Conservation (phyloP, 1,140 invertebrate genomes). For the Drosophila bipectinata region DNA sequence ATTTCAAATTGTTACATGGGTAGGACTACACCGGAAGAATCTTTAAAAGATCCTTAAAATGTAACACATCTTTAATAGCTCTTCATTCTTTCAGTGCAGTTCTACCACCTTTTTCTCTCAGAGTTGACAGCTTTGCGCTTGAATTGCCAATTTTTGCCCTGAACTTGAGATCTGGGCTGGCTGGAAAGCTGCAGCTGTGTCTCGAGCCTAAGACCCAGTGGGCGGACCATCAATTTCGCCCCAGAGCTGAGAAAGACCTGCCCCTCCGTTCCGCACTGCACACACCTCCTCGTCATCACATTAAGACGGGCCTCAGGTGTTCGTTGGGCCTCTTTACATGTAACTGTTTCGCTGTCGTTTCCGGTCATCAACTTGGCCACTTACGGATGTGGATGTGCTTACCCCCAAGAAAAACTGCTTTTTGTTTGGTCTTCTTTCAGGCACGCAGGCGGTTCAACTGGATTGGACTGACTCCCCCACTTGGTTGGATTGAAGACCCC, state of each 20-base stretch:
- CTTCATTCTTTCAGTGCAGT: not conserved
- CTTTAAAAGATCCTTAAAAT: not conserved
- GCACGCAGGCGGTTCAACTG: slow-evolving; percentile 34
- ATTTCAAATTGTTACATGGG: slow-evolving; percentile 6
- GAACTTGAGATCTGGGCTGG: slow-evolving; percentile 51
- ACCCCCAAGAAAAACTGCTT: slow-evolving; percentile 8
- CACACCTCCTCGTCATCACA: not conserved
- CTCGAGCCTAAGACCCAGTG: slow-evolving; percentile 41
- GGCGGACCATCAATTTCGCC: slow-evolving; percentile 72
- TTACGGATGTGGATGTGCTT: slow-evolving; percentile 53
- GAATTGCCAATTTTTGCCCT: slow-evolving; percentile 65
- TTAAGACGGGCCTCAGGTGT: slow-evolving; percentile 56
- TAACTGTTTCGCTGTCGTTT: slow-evolving; percentile 64
- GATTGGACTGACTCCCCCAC: slow-evolving; percentile 53
- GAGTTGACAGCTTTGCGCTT: slow-evolving; percentile 72
- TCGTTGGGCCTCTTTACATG: slow-evolving; percentile 37
- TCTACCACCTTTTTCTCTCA: slow-evolving; percentile 8
- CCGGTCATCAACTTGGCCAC: slow-evolving; percentile 74
- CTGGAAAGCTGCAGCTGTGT: slow-evolving; percentile 52
- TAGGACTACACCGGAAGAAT: slow-evolving; percentile 3
- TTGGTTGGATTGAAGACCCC: slow-evolving; percentile 37
- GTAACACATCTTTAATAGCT: not conserved
- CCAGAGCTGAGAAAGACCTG: slow-evolving; percentile 3
- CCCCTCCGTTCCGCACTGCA: slow-evolving; percentile 22
- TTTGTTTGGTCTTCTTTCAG: slow-evolving; percentile 56